Base-by-base conservation (phyloP, 2,797 vertebrate genomes). In the Champsocephalus gunnari region DNA sequence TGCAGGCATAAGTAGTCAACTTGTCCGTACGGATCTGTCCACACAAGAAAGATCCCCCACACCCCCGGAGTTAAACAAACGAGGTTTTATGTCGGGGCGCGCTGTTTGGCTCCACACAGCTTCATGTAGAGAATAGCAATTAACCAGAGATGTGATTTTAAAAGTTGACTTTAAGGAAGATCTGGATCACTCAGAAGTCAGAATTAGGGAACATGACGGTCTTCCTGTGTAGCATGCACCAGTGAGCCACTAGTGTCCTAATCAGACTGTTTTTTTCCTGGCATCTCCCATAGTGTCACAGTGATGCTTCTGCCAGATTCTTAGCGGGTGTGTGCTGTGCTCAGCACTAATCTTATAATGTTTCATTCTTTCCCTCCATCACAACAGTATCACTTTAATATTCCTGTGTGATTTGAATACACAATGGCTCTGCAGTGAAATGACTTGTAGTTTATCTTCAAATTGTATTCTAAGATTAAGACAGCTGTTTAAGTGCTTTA, bases 111-210 rank as follows among this genome's bases (percentile, higher is more conserved):
- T 84, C 81, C 73, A 62, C 64, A 3, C 45, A 0, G 66, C 64
- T 63, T 75, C 89, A 67, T 87, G 84, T 71, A 72, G 82, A 43
- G 92, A 93, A 94, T 94, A 92, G 82, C 73, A 93, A 94, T 92
- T 86, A 90, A 85, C 51, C 51, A 62, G 24, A 75, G 67, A 41
- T 60, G 9, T 71, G 80, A 70, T 56, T 77, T 76, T 68, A 66
- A 69, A 71, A 51, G 79, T 66, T 44, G 68, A 76, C 77, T 67
- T 77, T 56, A 63, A 14, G 57, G 16, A 73, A 19, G 55, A 73
- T 61, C 38, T 34, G 50, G 55, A 61, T 58, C 21, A 50, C 60
- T 75, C 14, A 49, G 50, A 43, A 71, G 68, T 53, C 60, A 47
- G 11, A 71, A 55, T 61, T 57, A 77, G 66, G 54, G 85, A 76